Evolutionary conservation across 2,113 vertebrate genomes (phyloP), one percentile per base, ranked within the genome.

Genomic region (Saccopteryx leptura): DNA sequence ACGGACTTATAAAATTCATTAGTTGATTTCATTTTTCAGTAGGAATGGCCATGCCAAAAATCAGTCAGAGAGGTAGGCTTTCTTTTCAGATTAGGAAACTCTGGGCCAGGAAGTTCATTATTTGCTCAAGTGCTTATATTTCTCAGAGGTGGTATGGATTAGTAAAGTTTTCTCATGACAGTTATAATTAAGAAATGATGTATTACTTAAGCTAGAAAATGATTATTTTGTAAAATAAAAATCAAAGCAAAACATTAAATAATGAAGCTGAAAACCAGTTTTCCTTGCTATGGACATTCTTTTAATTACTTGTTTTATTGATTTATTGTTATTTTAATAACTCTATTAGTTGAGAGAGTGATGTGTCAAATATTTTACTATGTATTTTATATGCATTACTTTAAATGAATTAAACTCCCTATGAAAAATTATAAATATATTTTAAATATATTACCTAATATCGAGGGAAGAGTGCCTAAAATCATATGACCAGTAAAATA

Each of bases 111-210:
- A 96, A 92, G 13, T 93, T 63, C 63, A 63, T 52, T 90, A 81
- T 93, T 95, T 95, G 46, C 23, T 91, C 82, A 94, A 96, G 60
- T 61, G 58, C 48, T 91, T 91, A 69, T 75, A 95, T 89, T 91
- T 93, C 89, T 94, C 79, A 80, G 72, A 85, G 92, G 79, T 89
- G 46, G 15, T 10, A 82, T 84, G 24, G 69, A 90, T 91, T 93
- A 76, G 74, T 75, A 88, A 92, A 76, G 81, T 92, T 95, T 95
- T 96, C 92, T 95, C 9, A 39, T 91, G 92, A 95, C 79, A 94
- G 24, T 69, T 96, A 90, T 89, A 97, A 95, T 98, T 94, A 93
- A 94, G 82, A 60, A 92, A 97, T 96, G 94, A 96, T 91, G 23
- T 58, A 95, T 97, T 95, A 88, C 50, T 88, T 91, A 94, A 92